A percentile compares a stretch with the other conserved stretches of the same genome.
Evolutionary conservation across 2,888 invertebrate genomes (phyloP).

Genomic region (Brenthis hecate): DNA sequence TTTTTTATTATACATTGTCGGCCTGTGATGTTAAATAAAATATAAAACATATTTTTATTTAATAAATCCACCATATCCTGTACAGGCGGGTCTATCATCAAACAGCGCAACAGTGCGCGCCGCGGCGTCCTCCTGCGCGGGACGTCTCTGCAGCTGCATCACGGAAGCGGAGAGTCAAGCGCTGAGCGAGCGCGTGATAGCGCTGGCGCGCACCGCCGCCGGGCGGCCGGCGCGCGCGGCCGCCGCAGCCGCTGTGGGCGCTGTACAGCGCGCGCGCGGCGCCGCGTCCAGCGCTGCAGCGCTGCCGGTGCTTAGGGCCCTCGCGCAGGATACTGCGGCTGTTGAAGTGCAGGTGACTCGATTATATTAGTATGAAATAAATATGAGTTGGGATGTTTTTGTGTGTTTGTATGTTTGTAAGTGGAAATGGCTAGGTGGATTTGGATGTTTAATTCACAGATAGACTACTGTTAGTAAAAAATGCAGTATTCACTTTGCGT

Average conservation of each 20-base stretch:
- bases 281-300: conserved; percentile 98
- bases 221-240: conserved; percentile 56
- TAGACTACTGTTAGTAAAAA: too few species aligned
- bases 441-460: too few species aligned
- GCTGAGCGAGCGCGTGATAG: conserved; percentile 61
- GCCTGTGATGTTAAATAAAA: too few species aligned
- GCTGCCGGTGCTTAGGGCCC: conserved; percentile 95
- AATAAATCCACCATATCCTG: conserved; percentile 34
- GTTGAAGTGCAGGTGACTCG: conserved; percentile 93
- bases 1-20: neutral
- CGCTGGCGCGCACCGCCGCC: conserved; percentile 57
- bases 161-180: conserved; percentile 65
- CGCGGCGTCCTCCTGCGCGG: conserved; percentile 97
- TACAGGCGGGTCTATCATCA: conserved; percentile 87
- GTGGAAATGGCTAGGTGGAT: too few species aligned
- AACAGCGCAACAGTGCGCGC: conserved; percentile 92
- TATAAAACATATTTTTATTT: neutral
- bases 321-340: conserved; percentile 96
- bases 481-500: too few species aligned
- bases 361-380: neutral
- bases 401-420: conserved; percentile 5
- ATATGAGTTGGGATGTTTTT: conserved; percentile 1
- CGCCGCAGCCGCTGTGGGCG: conserved; percentile 92
- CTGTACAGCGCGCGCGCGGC: conserved; percentile 96
- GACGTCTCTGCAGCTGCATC: conserved; percentile 85